Evolutionary conservation across 1,140 invertebrate genomes (phyloP), one percentile per base, ranked within the genome.

Genomic region (Metaphire vulgaris): DNA sequence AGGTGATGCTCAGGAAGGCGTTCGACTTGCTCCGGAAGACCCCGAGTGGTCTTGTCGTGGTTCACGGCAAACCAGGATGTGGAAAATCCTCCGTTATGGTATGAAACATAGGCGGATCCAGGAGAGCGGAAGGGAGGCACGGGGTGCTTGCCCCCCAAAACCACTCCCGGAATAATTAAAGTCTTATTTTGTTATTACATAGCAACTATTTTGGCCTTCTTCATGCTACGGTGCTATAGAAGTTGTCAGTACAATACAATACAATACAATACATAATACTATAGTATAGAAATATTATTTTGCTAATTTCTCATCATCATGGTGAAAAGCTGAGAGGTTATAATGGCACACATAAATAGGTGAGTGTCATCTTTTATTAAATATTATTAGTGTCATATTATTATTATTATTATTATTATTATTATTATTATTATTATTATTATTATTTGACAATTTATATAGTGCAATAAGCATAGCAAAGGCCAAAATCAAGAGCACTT

Each of bases 1-100:
- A 81, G 30, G 76, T 71, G 31, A 78, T 83, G 75, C 78, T 84
- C 72, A 83, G 82, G 67, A 81, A 84, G 73, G 82, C 80, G 41
- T 65, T 85, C 33, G 81, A 79, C 33, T 80, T 80, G 67, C 81
- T 85, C 30, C 69, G 72, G 0, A 72, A 80, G 69, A 70, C 41
- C 29, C 56, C 69, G 14, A 78, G 79, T 6, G 83, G 83, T n/a
- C 77, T 85, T 28, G 70, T 87, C 28, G 68, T 80, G 6, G 74
- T 87, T 15, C 74, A 74, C 75, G 87, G 87, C 41, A 83, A 85
- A 80, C 69, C 83, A 6, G 87, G 87, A 2, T 81, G 79, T 77
- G 87, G 87, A 33, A 88, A 88, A 77, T 83, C 87, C 14, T 80
- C 86, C 68, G 72, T 87, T 1, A 76, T 87, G 81, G 86, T 86